phyloP scores from a whole-genome alignment of 2,888 invertebrate species.

The Eilema depressum region DNA sequence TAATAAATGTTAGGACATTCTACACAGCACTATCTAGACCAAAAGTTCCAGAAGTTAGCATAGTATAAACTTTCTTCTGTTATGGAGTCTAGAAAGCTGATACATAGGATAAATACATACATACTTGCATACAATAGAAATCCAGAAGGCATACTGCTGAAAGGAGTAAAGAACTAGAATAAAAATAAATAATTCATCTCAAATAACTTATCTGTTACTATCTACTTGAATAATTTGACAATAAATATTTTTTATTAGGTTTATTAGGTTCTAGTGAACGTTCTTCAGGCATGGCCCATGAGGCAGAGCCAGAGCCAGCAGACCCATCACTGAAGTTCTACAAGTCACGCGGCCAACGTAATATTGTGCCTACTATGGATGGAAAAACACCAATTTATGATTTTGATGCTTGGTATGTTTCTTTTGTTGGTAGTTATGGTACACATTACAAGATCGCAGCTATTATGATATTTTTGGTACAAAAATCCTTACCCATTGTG shows the following conservation, averaged over 20 bases:
- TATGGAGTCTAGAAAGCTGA: too few relatives aligned
- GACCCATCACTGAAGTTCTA: constrained; percentile 89
- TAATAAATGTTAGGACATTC: too few relatives aligned
- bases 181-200: not conserved
- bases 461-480: too few relatives aligned
- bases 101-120: too few relatives aligned
- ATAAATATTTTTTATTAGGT: constrained; percentile 55
- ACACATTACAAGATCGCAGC: not conserved
- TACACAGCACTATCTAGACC: too few relatives aligned
- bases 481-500: too few relatives aligned
- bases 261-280: constrained; percentile 63
- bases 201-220: not conserved
- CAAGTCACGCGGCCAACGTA: constrained; percentile 85
- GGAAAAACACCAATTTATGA: constrained; percentile 91
- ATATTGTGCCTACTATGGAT: constrained; percentile 83
- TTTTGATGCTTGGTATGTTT: constrained; percentile 91
- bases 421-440: not conserved
- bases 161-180: not conserved
- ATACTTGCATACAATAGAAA: not conserved
- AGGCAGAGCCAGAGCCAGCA: constrained; percentile 77
- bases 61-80: too few relatives aligned
- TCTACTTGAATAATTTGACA: not conserved
- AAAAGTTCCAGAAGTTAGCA: too few relatives aligned
- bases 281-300: constrained; percentile 59
- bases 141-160: not conserved